Percentiles rank a stretch among this genome's conserved stretches.
Evolutionary conservation across 2,888 invertebrate genomes (phyloP).

Genomic region (Andrena praecox): DNA sequence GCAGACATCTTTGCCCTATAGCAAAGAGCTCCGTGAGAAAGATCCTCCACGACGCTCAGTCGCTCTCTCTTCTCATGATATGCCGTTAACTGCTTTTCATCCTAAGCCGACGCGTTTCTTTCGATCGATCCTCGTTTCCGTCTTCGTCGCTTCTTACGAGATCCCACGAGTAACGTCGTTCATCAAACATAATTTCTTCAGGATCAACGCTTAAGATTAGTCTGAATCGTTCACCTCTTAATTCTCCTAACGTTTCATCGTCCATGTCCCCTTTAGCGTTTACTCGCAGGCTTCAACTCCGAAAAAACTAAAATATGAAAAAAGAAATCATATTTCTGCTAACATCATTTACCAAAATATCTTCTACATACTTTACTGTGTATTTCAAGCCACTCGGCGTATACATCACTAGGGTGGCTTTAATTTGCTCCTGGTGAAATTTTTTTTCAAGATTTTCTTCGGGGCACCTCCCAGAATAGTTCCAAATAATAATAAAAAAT

Average conservation of each 20-base stretch:
- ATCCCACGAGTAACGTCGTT: background rate
- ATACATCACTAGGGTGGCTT: too few species aligned
- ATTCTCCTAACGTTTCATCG: background rate
- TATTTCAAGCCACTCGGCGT: too few species aligned
- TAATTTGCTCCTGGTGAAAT: too few species aligned
- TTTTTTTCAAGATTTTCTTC: too few species aligned
- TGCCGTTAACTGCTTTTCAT: slow-evolving; percentile 55
- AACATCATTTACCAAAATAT: too few species aligned
- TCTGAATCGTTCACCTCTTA: background rate
- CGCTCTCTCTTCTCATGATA: slow-evolving; percentile 60
- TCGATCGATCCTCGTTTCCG: slow-evolving; percentile 19
- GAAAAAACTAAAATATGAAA: too few species aligned
- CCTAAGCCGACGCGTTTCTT: slow-evolving; percentile 40
- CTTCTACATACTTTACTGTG: too few species aligned
- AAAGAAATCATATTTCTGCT: too few species aligned
- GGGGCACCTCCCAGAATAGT: too few species aligned
- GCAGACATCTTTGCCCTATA: slow-evolving; percentile 62
- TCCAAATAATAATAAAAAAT: too few species aligned
- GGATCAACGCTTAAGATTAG: background rate
- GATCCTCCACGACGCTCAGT: slow-evolving; percentile 44
- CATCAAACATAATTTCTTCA: background rate
- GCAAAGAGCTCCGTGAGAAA: slow-evolving; percentile 65
- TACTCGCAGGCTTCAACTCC: background rate
- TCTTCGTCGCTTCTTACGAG: slow-evolving; percentile 8
- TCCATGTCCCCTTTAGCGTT: background rate